Base-by-base conservation (phyloP, 2,113 vertebrate genomes). In the Micronycteris hirsuta region DNA sequence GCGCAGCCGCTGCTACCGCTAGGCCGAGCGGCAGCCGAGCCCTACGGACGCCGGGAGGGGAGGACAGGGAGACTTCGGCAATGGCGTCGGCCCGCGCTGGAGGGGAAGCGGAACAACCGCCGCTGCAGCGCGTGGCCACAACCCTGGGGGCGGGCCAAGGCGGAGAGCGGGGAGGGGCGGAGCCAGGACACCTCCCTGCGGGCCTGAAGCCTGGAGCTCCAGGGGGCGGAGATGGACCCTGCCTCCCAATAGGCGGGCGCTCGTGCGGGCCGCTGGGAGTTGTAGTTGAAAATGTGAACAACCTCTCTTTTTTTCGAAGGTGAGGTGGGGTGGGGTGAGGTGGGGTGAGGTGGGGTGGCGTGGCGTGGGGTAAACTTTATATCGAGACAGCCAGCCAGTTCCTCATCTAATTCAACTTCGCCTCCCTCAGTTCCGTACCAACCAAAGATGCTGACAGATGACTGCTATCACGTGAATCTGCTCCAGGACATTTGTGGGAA, bases 21-120 rank as follows among this genome's bases (percentile, higher is more conserved):
- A 89, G 93, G 89, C 96, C 82, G n/a, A 43, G 93, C 94, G n/a
- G n/a, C n/a, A n/a, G n/a, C n/a, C n/a, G n/a, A n/a, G n/a, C n/a
- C n/a, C n/a, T n/a, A n/a, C n/a, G 49, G 84, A 67, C 82, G 71
- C 86, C 90, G 76, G 87, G 47, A 93, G 38, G 96, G 97, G 93
- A 96, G 88, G 91, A 88, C 16, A 81, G 82, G 52, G 74, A 93
- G 97, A 94, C 96, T 96, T 93, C 94, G 96, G 97, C 97, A 98
- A 97, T 98, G 97, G 97, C 97, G 97, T 97, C 97, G 67, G 96
- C 94, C 95, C 77, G 91, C 84, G 93, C 96, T 74, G 20, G 96
- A 97, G 94, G 97, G 97, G 97, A 98, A 98, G 97, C 97, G 97
- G 97, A 97, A 98, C 97, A 88, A 86, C 96, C 95, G 78, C 96